A percentile compares a stretch with the other conserved stretches of the same genome.
These are phyloP conservation scores for Gopherus flavomarginatus DNA, from an alignment of 2,113 vertebrate species.

Conservation along the genomic window DNA sequence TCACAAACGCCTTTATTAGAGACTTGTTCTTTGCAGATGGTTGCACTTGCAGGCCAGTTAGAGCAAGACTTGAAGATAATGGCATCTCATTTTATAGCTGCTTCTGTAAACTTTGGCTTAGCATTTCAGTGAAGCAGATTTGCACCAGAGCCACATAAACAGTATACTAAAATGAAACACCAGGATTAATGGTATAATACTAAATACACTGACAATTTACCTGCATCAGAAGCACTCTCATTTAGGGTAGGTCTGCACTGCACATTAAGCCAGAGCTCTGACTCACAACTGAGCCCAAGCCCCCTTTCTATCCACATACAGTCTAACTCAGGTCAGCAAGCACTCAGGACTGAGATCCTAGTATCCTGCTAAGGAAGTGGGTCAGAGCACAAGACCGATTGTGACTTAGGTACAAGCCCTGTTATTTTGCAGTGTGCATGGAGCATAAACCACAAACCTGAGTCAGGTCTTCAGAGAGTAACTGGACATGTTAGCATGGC, in stretches of 20 bases:
- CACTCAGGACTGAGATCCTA: not conserved
- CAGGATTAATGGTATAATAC: conserved; percentile 56
- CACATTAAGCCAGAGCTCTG: not conserved
- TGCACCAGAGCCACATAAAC: conserved; percentile 51
- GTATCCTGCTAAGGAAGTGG: not conserved
- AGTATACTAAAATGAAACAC: conserved; percentile 19
- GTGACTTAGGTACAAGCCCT: not conserved
- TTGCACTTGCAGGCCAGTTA: conserved; percentile 49
- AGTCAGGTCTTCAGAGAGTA: not conserved
- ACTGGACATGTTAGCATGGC: not conserved
- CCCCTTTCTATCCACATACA: not conserved
- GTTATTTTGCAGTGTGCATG: not conserved
- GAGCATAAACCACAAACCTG: not conserved
- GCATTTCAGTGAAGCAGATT: conserved; percentile 60
- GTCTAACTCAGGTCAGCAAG: not conserved
- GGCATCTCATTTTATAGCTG: conserved; percentile 59
- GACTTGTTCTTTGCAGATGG: conserved; percentile 62
- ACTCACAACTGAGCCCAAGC: not conserved
- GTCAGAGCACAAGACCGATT: not conserved
- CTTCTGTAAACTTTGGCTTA: conserved; percentile 38
- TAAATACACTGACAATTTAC: conserved; percentile 14
- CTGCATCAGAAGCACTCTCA: not conserved
- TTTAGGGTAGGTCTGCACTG: not conserved
- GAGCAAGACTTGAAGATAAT: conserved; percentile 66
- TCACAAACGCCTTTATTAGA: conserved; percentile 63